Evolutionary conservation across 1,140 invertebrate genomes (phyloP).

Genomic region (Linepithema humile): DNA sequence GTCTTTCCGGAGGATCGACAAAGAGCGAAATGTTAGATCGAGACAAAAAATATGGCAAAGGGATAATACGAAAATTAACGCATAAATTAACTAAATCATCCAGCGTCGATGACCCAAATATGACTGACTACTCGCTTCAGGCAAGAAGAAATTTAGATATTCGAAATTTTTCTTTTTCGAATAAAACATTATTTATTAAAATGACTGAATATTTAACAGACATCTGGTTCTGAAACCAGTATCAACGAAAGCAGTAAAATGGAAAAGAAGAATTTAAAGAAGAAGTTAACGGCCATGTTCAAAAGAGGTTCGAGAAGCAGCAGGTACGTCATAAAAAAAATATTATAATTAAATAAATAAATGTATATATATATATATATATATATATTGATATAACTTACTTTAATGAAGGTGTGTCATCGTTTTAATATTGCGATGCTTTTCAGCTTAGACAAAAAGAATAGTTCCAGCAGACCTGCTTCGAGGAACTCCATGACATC

Average conservation of each 20-base stretch:
- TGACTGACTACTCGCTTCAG: conserved; percentile 77
- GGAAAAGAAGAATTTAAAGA: conserved; percentile 91
- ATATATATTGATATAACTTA: background rate
- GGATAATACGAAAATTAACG: conserved; percentile 91
- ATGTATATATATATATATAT: background rate
- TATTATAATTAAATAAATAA: conserved; percentile 27
- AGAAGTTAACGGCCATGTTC: conserved; percentile 92
- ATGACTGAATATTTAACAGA: conserved; percentile 81
- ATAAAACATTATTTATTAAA: background rate
- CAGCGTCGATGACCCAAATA: conserved; percentile 89
- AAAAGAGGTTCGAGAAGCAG: conserved; percentile 89
- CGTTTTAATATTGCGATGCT: background rate
- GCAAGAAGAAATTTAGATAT: conserved; percentile 49
- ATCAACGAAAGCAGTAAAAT: conserved; percentile 86
- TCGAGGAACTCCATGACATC: conserved; percentile 80
- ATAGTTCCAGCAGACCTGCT: conserved; percentile 77
- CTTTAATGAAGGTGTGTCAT: background rate
- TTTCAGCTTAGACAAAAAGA: conserved; percentile 79
- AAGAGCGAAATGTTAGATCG: conserved; percentile 91
- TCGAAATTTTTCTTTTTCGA: background rate
- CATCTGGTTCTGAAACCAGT: conserved; percentile 92
- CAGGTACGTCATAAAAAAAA: conserved; percentile 84
- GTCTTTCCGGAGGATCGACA: conserved; percentile 92
- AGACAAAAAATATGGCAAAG: conserved; percentile 92
- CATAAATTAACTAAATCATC: conserved; percentile 94